Base-by-base conservation (phyloP, 1,140 invertebrate genomes). In the Cydia pomonella region DNA sequence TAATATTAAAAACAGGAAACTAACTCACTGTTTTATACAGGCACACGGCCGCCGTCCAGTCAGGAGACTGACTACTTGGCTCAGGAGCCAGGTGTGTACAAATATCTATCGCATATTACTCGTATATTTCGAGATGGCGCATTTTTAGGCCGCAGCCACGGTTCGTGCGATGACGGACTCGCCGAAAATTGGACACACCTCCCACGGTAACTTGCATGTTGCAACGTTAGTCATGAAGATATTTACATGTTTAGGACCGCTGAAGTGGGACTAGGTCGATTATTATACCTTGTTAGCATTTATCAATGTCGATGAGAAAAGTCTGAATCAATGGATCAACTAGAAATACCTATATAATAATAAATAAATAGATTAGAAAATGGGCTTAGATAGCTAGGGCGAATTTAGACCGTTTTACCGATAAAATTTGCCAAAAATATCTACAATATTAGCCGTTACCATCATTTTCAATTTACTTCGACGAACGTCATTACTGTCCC, bases 51-150 rank as follows among this genome's bases (percentile, higher is more conserved):
- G 77, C 76, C 74, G 71, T 77, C 83, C 77, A 64, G 73, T 77
- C 81, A 84, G 85, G 78, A 92, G 79, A 83, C 77, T 83, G 85
- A 84, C 80, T 80, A 83, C 75, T 84, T 83, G 85, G 82, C 85
- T 80, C 77, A 77, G 47, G 73, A 71, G 84, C 80, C 87, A 91
- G 89, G 89, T 90, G 86, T 83, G 81, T 77, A 76, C 80, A 79
- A 92, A 90, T 87, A 84, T 84, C 85, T 86, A 87, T 75, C 80
- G 84, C 82, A 82, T 84, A 84, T 80, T 87, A 59, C 53, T 59
- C 53, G 53, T 59, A 85, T 88, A 90, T 90, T 90, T 90, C 84
- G 77, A 85, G 87, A 88, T 53, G 64, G 63, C 81, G 77, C 80
- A 82, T 81, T 84, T 82, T 82, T 83, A 84, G 78, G 80, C 78